These are phyloP conservation scores for Protaetia brevitarsis DNA, from an alignment of 1,140 invertebrate species.

Conservation along the genomic window DNA sequence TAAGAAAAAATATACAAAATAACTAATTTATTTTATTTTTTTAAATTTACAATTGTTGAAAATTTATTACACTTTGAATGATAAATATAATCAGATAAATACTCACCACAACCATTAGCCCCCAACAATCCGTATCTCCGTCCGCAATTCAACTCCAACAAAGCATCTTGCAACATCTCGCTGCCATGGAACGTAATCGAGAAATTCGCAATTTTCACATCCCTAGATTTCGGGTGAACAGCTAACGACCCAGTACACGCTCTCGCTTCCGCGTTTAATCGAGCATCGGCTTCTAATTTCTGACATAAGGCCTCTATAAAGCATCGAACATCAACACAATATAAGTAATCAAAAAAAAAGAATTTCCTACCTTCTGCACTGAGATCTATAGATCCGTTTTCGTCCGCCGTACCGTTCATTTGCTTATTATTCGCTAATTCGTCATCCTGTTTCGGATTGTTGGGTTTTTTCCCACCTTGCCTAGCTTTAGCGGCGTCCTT, in stretches of 20 bases:
- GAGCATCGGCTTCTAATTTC: slow-evolving; percentile 85
- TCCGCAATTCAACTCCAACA: slow-evolving; percentile 95
- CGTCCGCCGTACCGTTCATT: slow-evolving; percentile 47
- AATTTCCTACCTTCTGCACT: slow-evolving; percentile 52
- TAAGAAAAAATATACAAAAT: too few relatives aligned
- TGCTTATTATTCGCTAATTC: slow-evolving; percentile 50
- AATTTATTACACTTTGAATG: too few relatives aligned
- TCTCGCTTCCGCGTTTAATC: slow-evolving; percentile 87
- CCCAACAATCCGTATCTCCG: slow-evolving; percentile 95
- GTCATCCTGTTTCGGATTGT: slow-evolving; percentile 52
- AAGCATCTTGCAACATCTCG: slow-evolving; percentile 93
- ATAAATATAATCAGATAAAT: too few relatives aligned
- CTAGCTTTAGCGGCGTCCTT: slow-evolving; percentile 88
- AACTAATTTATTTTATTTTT: too few relatives aligned
- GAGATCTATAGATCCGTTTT: slow-evolving; percentile 48
- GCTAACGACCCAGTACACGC: slow-evolving; percentile 92
- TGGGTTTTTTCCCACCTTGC: slow-evolving; percentile 63
- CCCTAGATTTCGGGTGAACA: slow-evolving; percentile 91
- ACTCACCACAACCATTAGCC: slow-evolving; percentile 88
- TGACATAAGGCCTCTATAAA: slow-evolving; percentile 76
- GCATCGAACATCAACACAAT: slow-evolving; percentile 23
- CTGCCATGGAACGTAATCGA: slow-evolving; percentile 97
- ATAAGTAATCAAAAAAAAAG: slow-evolving; percentile 12
- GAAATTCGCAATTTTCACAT: slow-evolving; percentile 96
- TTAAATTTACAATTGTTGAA: too few relatives aligned